Evolutionary conservation across 2,888 invertebrate genomes (phyloP).

Genomic region (Epistrophella euchroma): DNA sequence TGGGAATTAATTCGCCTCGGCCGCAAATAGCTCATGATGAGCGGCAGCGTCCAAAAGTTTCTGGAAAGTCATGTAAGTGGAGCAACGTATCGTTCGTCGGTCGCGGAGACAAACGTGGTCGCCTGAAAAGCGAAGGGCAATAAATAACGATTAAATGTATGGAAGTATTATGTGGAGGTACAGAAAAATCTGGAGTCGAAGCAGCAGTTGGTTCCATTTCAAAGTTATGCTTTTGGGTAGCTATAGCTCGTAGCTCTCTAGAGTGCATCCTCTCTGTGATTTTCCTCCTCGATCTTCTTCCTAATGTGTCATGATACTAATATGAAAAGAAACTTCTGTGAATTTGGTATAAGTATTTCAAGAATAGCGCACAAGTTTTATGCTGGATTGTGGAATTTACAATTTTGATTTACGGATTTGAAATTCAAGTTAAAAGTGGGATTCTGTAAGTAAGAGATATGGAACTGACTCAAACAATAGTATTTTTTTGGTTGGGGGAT

Average conservation of each 20-base stretch:
- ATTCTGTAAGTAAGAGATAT: slow-evolving; percentile 61
- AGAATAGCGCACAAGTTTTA: slow-evolving; percentile 34
- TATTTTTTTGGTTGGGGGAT: slow-evolving; percentile 15
- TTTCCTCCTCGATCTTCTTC: slow-evolving; percentile 47
- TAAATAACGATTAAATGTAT: slow-evolving; percentile 73
- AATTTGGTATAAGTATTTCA: slow-evolving; percentile 27
- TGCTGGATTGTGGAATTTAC: slow-evolving; percentile 40
- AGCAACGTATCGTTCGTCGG: slow-evolving; percentile 47
- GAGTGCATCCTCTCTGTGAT: slow-evolving; percentile 39
- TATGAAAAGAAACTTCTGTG: slow-evolving; percentile 59
- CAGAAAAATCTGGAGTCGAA: slow-evolving; percentile 44
- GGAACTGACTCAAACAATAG: slow-evolving; percentile 20
- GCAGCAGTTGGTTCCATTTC: slow-evolving; percentile 40
- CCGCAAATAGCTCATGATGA: slow-evolving; percentile 58
- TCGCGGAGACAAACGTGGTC: slow-evolving; percentile 34
- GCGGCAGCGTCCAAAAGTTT: slow-evolving; percentile 45
- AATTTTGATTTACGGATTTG: slow-evolving; percentile 57
- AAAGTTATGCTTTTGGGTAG: slow-evolving; percentile 54
- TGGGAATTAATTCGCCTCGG: slow-evolving; percentile 64
- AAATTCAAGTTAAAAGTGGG: slow-evolving; percentile 22
- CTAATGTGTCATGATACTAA: slow-evolving; percentile 43
- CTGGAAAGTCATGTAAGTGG: slow-evolving; percentile 41
- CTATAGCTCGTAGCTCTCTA: not conserved
- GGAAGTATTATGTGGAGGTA: slow-evolving; percentile 40
- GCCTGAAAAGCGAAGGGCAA: slow-evolving; percentile 63